Percentiles rank a stretch among this genome's conserved stretches.
phyloP scores from a whole-genome alignment of 30 jellyfish, hydroid and myxozoan genomes.

The Morbakka virulenta region DNA sequence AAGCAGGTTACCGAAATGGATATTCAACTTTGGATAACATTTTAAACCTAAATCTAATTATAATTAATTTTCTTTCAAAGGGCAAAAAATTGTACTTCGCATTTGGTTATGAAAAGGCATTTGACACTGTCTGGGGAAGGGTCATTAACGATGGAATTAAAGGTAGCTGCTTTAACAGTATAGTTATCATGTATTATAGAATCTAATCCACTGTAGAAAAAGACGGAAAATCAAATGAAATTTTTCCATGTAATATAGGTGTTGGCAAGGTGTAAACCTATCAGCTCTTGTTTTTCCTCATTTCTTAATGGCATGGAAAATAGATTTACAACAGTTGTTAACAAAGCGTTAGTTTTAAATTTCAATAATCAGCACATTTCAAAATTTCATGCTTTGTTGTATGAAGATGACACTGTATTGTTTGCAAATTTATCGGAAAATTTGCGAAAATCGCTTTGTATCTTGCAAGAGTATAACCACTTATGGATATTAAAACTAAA shows the following conservation, averaged over 20 bases:
- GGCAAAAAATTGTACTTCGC: conserved; percentile 18
- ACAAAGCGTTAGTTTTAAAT: neutral
- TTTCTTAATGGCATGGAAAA: conserved; percentile 9
- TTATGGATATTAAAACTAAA: conserved; percentile 5
- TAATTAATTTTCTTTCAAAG: neutral
- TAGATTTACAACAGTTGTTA: neutral
- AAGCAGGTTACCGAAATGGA: conserved; percentile 13
- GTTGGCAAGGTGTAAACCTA: conserved; percentile 18
- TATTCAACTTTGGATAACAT: neutral
- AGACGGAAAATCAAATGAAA: neutral
- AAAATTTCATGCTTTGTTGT: neutral
- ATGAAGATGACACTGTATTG: conserved; percentile 1
- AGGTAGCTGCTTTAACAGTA: neutral
- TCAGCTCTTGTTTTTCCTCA: neutral
- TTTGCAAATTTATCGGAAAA: conserved; percentile 1
- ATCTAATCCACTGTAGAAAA: neutral
- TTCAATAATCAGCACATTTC: neutral
- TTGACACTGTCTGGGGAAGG: conserved; percentile 29
- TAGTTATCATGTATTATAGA: neutral
- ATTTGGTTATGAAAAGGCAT: conserved; percentile 14
- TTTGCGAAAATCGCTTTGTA: neutral
- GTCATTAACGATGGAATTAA: conserved; percentile 3
- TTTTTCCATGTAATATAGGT: too few relatives aligned
- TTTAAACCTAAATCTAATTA: neutral
- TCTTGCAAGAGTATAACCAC: neutral